These are phyloP conservation scores for Hipparchia semele DNA, from an alignment of 2,888 invertebrate species.

Conservation along the genomic window DNA sequence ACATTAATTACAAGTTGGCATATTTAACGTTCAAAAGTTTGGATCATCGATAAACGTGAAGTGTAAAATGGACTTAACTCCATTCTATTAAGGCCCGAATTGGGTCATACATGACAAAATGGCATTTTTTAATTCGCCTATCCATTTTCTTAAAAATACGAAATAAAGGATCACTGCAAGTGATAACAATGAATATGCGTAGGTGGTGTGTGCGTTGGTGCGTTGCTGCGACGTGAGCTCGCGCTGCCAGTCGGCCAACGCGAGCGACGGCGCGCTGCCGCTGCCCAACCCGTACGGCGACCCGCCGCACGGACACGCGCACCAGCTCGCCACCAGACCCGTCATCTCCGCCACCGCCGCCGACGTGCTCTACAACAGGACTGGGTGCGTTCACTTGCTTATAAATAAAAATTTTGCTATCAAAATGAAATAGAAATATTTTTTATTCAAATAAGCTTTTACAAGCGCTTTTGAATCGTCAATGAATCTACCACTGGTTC, in stretches of 20 bases:
- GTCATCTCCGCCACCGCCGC: slow-evolving; percentile 80
- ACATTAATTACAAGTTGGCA: too few relatives aligned
- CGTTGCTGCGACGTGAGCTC: slow-evolving; percentile 95
- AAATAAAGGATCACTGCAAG: neutral
- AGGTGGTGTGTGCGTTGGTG: slow-evolving; percentile 92
- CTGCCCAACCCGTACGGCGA: slow-evolving; percentile 88
- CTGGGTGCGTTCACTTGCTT: slow-evolving; percentile 79
- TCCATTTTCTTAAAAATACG: neutral
- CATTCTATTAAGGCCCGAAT: too few relatives aligned
- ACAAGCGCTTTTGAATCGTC: too few relatives aligned
- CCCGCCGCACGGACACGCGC: slow-evolving; percentile 77
- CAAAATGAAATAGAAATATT: too few relatives aligned
- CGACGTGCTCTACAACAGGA: slow-evolving; percentile 91
- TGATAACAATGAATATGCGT: neutral
- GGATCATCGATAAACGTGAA: too few relatives aligned
- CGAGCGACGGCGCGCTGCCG: slow-evolving; percentile 81
- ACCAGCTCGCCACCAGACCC: slow-evolving; percentile 37
- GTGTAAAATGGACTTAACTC: too few relatives aligned
- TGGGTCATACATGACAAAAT: too few relatives aligned
- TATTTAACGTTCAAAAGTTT: too few relatives aligned
- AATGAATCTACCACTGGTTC: too few relatives aligned
- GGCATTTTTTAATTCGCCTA: too few relatives aligned
- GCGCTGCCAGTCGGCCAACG: slow-evolving; percentile 83
- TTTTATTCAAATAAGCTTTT: too few relatives aligned
- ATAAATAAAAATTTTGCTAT: neutral